A percentile compares a stretch with the other conserved stretches of the same genome.
These are phyloP conservation scores for Mus pahari DNA, from an alignment of 2,113 vertebrate species.

Conservation along the genomic window DNA sequence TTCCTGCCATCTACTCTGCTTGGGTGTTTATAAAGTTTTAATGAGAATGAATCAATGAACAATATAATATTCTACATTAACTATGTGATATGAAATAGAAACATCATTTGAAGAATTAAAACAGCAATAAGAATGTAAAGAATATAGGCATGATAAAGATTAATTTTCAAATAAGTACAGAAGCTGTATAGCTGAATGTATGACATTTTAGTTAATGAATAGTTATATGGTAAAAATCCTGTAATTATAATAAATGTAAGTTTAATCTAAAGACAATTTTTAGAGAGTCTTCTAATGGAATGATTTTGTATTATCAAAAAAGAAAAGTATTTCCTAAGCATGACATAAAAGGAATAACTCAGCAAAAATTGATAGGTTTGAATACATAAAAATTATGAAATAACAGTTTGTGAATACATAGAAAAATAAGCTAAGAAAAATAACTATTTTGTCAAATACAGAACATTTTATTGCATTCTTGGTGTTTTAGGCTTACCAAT, in stretches of 20 bases:
- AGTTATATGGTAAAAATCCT: too few species aligned
- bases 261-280: neutral
- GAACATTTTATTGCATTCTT: neutral
- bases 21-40: too few species aligned
- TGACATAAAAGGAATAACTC: neutral
- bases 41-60: too few species aligned
- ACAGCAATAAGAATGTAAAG: too few species aligned
- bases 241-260: neutral
- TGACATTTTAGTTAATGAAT: too few species aligned
- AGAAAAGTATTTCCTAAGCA: neutral
- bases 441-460: neutral
- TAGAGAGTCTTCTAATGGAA: neutral
- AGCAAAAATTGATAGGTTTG: neutral
- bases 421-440: neutral
- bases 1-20: too few species aligned
- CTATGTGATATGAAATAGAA: too few species aligned
- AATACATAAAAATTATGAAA: neutral
- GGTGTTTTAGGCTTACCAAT: neutral
- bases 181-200: too few species aligned
- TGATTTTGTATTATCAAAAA: neutral
- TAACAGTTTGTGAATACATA: neutral
- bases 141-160: too few species aligned
- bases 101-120: too few species aligned
- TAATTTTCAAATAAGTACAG: too few species aligned
- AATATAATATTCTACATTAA: too few species aligned